Conservation (phyloP, 2,797 vertebrate genomes). For the Hozukius guyotensis region DNA sequence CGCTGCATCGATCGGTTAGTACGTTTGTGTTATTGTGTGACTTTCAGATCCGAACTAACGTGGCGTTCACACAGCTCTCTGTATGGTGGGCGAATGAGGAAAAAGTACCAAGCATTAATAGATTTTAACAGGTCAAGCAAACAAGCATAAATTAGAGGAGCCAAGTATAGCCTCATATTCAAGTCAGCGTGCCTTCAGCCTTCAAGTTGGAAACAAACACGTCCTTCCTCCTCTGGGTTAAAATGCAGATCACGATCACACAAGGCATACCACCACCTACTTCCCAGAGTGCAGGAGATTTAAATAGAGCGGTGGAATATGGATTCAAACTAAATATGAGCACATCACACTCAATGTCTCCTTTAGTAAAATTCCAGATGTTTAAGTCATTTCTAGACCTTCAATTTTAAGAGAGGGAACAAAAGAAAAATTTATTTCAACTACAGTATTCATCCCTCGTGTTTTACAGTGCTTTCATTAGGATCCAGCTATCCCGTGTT, state of each 20-base stretch:
- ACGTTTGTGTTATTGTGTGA: no score
- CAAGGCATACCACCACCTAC: background rate
- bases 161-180: background rate
- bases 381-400: background rate
- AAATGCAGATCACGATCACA: background rate
- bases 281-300: background rate
- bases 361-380: background rate
- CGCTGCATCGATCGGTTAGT: no score
- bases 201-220: background rate
- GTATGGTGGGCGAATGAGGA: no score
- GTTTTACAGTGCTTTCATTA: background rate
- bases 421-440: background rate
- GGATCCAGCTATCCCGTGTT: background rate
- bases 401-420: background rate
- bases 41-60: no score
- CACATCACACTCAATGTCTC: background rate
- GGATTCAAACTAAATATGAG: background rate
- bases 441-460: background rate
- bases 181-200: background rate
- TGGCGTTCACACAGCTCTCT: no score
- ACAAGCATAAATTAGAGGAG: background rate
- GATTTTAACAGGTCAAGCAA: background rate
- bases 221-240: background rate
- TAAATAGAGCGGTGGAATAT: background rate
- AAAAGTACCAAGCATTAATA: no score